A percentile compares a stretch with the other conserved stretches of the same genome.
These are phyloP conservation scores for Torymus aiolomorphi DNA, from an alignment of 2,888 invertebrate species.

Conservation along the genomic window DNA sequence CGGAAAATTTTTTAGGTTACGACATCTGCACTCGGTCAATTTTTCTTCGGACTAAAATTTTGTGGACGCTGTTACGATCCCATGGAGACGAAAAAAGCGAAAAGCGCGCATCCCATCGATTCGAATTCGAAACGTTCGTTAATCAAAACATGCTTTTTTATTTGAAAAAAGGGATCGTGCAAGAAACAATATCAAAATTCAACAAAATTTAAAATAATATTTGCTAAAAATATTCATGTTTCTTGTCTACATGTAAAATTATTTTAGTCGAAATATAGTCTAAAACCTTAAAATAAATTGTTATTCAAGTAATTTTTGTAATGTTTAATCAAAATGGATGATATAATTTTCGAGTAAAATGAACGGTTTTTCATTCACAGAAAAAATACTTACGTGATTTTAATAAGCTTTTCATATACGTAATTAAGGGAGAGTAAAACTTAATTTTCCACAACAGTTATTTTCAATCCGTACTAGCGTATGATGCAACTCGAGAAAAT, in stretches of 20 bases:
- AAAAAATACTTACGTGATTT: no score
- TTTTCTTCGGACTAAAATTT: slow-evolving; percentile 24
- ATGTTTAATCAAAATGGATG: no score
- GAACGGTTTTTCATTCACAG: no score
- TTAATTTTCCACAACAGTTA: slow-evolving; percentile 28
- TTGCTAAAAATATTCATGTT: no score
- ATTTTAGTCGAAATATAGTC: no score
- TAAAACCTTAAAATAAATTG: no score
- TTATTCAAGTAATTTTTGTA: no score
- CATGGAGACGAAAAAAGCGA: slow-evolving; percentile 49
- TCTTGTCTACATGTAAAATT: no score
- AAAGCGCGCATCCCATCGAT: neutral
- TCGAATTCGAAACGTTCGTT: neutral
- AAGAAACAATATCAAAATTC: neutral
- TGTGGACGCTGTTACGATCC: slow-evolving; percentile 18
- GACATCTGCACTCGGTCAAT: slow-evolving; percentile 44
- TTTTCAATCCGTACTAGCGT: neutral
- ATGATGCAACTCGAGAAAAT: neutral
- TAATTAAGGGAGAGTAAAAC: neutral
- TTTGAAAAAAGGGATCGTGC: neutral
- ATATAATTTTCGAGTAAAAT: no score
- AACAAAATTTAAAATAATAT: no score
- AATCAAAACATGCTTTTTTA: neutral
- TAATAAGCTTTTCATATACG: no score
- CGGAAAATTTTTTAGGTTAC: slow-evolving; percentile 54